A percentile compares a stretch with the other conserved stretches of the same genome.
Evolutionary conservation across 2,888 invertebrate species (phyloP).

Genomic region (Pheosia tremula): DNA sequence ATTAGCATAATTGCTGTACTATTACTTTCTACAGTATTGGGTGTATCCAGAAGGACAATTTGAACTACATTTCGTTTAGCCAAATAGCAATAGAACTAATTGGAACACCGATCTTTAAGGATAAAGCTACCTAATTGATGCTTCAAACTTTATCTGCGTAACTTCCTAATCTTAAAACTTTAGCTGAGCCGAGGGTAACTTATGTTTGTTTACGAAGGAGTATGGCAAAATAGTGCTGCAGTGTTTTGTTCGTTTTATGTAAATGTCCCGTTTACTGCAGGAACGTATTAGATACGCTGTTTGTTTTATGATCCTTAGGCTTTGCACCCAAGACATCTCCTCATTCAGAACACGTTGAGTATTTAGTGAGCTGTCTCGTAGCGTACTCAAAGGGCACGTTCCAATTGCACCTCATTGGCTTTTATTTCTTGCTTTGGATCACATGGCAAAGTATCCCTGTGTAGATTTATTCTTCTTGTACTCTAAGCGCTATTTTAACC

Average conservation of each 20-base stretch:
- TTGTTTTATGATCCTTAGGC: constrained; percentile 27
- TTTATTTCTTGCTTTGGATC: constrained; percentile 1
- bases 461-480: background rate
- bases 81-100: constrained; percentile 14
- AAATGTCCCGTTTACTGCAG: background rate
- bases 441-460: background rate
- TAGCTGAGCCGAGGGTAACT: constrained; percentile 12
- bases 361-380: constrained; percentile 13
- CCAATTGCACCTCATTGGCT: constrained; percentile 1
- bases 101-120: constrained; percentile 11
- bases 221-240: constrained; percentile 11
- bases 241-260: constrained; percentile 1
- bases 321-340: constrained; percentile 23
- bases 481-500: background rate
- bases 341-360: constrained; percentile 24
- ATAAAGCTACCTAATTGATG: background rate
- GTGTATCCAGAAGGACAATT: too few species aligned
- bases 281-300: constrained; percentile 35
- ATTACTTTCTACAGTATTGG: too few species aligned
- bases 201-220: constrained; percentile 20
- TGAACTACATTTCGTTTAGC: too few species aligned
- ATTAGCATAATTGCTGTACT: too few species aligned
- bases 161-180: constrained; percentile 19
- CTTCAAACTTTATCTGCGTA: constrained; percentile 10
- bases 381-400: background rate